Base-by-base conservation (phyloP, 2,797 vertebrate species). In the Glossophaga mutica region DNA sequence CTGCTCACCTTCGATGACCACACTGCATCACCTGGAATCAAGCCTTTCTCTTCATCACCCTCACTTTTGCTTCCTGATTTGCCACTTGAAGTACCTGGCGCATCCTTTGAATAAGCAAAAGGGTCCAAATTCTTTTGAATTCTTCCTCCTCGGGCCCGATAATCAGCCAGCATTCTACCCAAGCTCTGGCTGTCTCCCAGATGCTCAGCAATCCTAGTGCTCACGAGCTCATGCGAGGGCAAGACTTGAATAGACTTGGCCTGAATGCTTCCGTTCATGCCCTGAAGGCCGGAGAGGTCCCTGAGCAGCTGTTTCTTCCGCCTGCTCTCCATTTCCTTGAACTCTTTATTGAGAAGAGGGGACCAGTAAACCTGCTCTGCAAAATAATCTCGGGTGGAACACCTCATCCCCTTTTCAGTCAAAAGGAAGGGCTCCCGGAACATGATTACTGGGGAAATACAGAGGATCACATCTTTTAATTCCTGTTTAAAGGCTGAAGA, bases 301-400 rank as follows among this genome's bases (percentile, higher is more conserved):
- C 99, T 99, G 18, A 99, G 98, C 90, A 99, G 98, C 71, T 99
- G 99, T 34, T 98, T 99, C 97, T 99, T 99, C 87, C 99, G 98
- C 73, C 99, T 99, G 34, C 99, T 98, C 48, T 99, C 99, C 96
- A 99, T 90, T 87, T 99, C 99, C 93, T 99, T 99, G 42, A 99
- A 98, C 67, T 99, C 99, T 96, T 99, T 99, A 97, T 99, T 99
- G 78, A 99, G 98, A 19, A 99, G 99, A 74, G 99, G 99, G 87
- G 99, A 99, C 62, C 99, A 98, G 92, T 99, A 99, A 79, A 99
- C 99, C 97, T 99, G 97, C 87, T 99, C 99, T 0, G 99, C 99
- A 97, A 99, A 99, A 97, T 99, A 99, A 19, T 99, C 99, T 73
- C 99, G 98, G 94, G 99, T 99, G 73, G 99, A 99, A 96, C 99